Percentiles rank a stretch among this genome's conserved stretches.
Conservation (phyloP, 2,888 invertebrate genomes). For the Sturmia bella region DNA sequence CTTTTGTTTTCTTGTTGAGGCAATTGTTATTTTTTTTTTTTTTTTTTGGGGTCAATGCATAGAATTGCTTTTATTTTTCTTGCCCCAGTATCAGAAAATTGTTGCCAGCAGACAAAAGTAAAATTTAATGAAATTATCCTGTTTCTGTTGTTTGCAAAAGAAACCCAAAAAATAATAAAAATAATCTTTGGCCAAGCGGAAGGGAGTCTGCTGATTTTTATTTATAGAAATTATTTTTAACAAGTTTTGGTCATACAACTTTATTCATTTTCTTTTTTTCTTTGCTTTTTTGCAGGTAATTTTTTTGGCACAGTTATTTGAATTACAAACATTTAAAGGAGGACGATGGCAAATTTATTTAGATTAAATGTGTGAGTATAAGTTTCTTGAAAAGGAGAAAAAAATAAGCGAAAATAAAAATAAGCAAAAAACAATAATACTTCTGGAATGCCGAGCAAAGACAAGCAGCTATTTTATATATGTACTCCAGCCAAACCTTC, state of each 20-base stretch:
- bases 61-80: constrained; percentile 26
- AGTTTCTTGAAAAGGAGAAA: too few relatives aligned
- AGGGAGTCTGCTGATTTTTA: not conserved
- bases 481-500: too few relatives aligned
- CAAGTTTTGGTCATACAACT: not conserved
- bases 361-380: not conserved
- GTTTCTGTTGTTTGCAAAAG: constrained; percentile 12
- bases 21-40: constrained; percentile 61
- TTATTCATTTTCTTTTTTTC: constrained; percentile 13
- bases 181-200: not conserved
- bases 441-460: too few relatives aligned
- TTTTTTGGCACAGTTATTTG: not conserved
- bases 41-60: constrained; percentile 62
- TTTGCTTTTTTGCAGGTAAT: constrained; percentile 44
- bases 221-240: not conserved
- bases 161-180: not conserved
- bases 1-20: not conserved
- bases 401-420: too few relatives aligned
- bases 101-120: constrained; percentile 53
- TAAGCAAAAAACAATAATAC: too few relatives aligned
- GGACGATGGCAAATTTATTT: too few relatives aligned
- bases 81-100: constrained; percentile 37
- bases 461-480: too few relatives aligned
- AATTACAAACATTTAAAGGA: too few relatives aligned
- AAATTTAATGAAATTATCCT: constrained; percentile 48